Evolutionary conservation across 2,113 vertebrate species (phyloP).

Genomic region (Strigops habroptila): DNA sequence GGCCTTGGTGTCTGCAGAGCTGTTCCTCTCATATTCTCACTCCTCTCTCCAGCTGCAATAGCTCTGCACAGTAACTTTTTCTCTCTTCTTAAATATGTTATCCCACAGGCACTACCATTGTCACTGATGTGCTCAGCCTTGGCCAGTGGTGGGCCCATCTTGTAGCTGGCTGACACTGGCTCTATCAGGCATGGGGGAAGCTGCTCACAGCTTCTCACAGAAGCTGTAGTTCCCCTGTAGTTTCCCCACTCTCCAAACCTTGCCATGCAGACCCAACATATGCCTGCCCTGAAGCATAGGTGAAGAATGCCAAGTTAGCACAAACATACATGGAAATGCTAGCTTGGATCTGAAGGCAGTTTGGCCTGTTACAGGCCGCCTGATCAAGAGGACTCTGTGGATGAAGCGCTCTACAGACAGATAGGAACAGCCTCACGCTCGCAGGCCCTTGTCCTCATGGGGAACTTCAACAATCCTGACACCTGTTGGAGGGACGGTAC

Average conservation of each 20-base stretch:
- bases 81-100: not conserved
- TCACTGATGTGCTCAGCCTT: not conserved
- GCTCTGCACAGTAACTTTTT: not conserved
- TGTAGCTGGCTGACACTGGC: not conserved
- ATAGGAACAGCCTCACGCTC: too few species aligned
- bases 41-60: not conserved
- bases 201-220: not conserved
- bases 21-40: not conserved
- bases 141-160: not conserved
- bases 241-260: not conserved
- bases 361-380: too few species aligned
- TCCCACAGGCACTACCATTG: not conserved
- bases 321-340: not conserved
- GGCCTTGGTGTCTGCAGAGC: not conserved
- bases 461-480: too few species aligned
- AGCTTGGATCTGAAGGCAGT: not conserved
- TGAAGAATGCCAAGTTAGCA: not conserved
- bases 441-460: too few species aligned
- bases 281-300: not conserved
- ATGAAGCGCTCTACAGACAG: too few species aligned
- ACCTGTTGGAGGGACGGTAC: too few species aligned
- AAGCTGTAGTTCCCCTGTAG: not conserved
- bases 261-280: not conserved
- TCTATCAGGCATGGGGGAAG: not conserved
- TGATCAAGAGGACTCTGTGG: too few species aligned